phyloP scores from a whole-genome alignment of 2,797 vertebrate genomes.

The Trachurus trachurus region DNA sequence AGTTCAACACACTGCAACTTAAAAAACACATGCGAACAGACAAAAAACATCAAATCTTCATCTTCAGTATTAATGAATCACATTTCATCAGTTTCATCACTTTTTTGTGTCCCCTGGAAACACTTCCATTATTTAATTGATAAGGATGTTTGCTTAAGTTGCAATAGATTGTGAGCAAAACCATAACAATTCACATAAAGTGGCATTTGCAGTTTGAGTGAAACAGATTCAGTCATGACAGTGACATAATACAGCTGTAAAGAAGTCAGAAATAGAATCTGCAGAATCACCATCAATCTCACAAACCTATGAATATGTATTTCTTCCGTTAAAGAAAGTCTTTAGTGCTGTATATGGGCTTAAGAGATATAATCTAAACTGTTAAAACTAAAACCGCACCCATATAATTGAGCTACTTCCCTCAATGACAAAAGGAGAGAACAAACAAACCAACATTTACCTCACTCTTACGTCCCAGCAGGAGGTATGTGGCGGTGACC shows the following conservation, averaged over 20 bases:
- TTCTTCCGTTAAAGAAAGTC: neutral
- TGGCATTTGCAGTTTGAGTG: neutral
- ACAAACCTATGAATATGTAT: neutral
- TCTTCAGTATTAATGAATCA: no score
- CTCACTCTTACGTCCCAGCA: conserved; percentile 93
- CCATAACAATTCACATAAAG: neutral
- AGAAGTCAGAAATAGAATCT: neutral
- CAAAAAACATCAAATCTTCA: no score
- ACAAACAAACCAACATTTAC: conserved; percentile 67
- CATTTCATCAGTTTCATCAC: no score
- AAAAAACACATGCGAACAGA: no score
- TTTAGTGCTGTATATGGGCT: neutral
- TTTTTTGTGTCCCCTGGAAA: no score
- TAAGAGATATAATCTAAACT: no score
- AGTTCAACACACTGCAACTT: no score
- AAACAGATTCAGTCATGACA: neutral
- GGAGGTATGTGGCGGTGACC: conserved; percentile 95
- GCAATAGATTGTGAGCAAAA: neutral
- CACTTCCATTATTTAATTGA: no score
- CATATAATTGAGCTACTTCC: neutral
- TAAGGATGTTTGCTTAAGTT: no score
- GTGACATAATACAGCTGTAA: neutral
- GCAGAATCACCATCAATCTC: neutral
- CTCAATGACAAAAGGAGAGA: neutral
- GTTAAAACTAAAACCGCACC: neutral